A percentile compares a stretch with the other conserved stretches of the same genome.
Conservation (phyloP, 2,888 invertebrate species). For the Mythimna ferrago region DNA sequence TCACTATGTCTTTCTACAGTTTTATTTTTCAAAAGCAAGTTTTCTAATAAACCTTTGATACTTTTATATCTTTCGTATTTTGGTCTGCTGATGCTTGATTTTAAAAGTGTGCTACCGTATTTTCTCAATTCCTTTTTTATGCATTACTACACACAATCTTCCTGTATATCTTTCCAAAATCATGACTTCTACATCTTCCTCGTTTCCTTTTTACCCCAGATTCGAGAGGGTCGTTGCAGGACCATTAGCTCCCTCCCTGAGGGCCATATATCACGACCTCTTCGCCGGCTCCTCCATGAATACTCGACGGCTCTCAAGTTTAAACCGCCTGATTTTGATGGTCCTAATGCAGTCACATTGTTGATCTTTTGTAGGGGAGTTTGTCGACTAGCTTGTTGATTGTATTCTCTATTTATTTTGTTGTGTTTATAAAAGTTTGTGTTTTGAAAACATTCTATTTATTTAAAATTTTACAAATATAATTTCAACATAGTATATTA, state of each 20-base stretch:
- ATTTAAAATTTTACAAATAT: not conserved
- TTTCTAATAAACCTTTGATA: not conserved
- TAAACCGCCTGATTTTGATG: conserved; percentile 69
- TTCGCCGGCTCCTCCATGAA: conserved; percentile 67
- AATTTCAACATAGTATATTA: not conserved
- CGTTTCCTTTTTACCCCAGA: conserved; percentile 63
- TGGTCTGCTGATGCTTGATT: not conserved
- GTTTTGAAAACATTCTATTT: not conserved
- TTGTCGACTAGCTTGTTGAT: conserved; percentile 12
- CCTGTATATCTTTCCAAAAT: conserved; percentile 15
- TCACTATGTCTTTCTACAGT: not conserved
- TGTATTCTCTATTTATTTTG: conserved; percentile 12
- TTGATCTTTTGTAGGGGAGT: conserved; percentile 52
- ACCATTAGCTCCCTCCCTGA: conserved; percentile 81
- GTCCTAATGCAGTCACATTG: conserved; percentile 62
- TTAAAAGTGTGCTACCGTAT: not conserved
- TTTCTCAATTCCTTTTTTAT: not conserved
- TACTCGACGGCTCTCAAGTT: conserved; percentile 66
- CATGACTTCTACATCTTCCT: conserved; percentile 56
- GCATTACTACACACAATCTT: conserved; percentile 7
- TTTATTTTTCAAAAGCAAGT: not conserved
- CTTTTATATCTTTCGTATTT: not conserved
- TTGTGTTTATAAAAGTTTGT: not conserved
- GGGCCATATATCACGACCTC: conserved; percentile 81
- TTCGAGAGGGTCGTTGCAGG: conserved; percentile 75